Evolutionary conservation across 2,888 invertebrate species (phyloP).

Genomic region (Monochamus alternatus): DNA sequence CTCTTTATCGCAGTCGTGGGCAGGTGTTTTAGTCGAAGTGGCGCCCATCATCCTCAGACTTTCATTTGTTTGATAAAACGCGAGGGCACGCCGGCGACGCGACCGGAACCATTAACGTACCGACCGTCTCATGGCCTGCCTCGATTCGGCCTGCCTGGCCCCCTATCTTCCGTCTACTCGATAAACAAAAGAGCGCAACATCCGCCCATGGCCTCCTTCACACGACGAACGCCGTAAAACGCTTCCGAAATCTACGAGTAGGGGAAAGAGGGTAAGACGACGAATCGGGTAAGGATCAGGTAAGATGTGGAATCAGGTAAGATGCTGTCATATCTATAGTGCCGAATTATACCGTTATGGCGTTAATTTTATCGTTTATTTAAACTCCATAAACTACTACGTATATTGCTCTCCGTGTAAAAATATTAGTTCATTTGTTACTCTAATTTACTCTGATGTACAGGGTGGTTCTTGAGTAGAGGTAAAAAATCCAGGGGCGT

Average conservation of each 20-base stretch:
- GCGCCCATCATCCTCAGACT: constrained; percentile 36
- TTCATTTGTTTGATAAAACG: constrained; percentile 34
- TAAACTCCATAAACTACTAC: no score
- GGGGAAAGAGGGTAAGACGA: no score
- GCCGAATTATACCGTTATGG: no score
- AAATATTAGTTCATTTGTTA: no score
- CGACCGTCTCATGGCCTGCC: constrained; percentile 8
- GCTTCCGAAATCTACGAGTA: background rate
- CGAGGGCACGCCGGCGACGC: constrained; percentile 27
- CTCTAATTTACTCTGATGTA: no score
- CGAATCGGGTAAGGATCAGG: no score
- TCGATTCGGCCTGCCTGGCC: background rate
- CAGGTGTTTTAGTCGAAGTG: constrained; percentile 33
- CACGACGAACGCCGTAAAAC: background rate
- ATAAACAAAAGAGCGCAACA: constrained; percentile 23
- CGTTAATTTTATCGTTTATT: no score
- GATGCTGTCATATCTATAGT: no score
- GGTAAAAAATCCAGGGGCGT: no score
- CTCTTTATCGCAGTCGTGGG: constrained; percentile 5
- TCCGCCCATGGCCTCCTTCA: constrained; percentile 4
- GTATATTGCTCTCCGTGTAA: no score
- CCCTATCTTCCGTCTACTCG: constrained; percentile 15
- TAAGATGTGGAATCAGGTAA: no score
- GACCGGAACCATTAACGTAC: constrained; percentile 20
- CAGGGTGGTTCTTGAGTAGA: no score